Base-by-base conservation (phyloP, 1,140 invertebrate genomes). In the Samia ricini region DNA sequence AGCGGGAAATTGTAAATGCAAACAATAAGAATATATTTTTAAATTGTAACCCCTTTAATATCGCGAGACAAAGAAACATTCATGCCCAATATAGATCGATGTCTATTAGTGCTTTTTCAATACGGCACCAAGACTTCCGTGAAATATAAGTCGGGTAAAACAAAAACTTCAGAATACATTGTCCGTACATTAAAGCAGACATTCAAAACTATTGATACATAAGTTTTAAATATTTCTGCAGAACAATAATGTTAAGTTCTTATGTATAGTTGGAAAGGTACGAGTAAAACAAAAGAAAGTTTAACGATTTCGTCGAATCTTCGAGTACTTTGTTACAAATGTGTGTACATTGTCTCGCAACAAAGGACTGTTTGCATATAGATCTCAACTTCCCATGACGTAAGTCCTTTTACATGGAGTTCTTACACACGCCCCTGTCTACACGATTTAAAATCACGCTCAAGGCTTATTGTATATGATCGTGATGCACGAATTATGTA, bases 381-480 rank as follows among this genome's bases (percentile, higher is more conserved):
- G 8, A 15, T 12, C 33, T 42, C 4, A 15, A 42, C 33, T 42
- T 42, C 33, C 33, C 12, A 42, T 42, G 33, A 15, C 12, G 33
- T 42, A 42, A 15, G 33, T 4, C 8, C 12, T 42, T n/a, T n/a
- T 42, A 42, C 33, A 42, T 42, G 33, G 4, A 42, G 33, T 42
- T 15, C 10, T 42, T 42, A 42, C 33, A 12, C 33, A 42, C 33
- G 33, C 12, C 10, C n/a, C 12, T 42, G 33, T 42, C 12, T 42
- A 0, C 52, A 55, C 52, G 21, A 55, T 24, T 24, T 55, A 24
- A 4, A 55, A 23, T 24, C 52, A 55, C 52, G 52, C 6, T 55
- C 12, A 15, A 42, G 1, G 10, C 10, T 42, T 5, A 10, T 36
- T 12, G 5, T 4, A 2, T 36, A 8, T 36, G 12, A 36, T 36